Evolutionary conservation across 2,797 vertebrate species (phyloP).

Genomic region (Chelonia mydas): DNA sequence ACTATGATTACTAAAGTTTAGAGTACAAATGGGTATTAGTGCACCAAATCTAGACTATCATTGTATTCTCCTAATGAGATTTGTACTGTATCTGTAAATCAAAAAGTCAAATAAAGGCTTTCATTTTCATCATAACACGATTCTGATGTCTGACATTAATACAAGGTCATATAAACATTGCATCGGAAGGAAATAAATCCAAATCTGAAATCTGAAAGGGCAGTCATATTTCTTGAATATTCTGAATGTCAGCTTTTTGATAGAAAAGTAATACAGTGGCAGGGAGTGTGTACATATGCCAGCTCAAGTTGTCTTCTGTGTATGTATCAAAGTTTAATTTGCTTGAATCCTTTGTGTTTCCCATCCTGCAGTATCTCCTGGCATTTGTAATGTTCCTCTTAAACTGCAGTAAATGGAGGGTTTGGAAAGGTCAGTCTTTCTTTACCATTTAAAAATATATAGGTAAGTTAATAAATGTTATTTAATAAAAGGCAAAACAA

Average conservation of each 20-base stretch:
- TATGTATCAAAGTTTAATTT: constrained; percentile 77
- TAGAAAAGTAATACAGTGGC: constrained; percentile 76
- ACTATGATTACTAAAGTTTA: background rate
- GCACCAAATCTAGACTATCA: background rate
- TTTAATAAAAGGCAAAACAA: constrained; percentile 68
- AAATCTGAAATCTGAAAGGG: constrained; percentile 81
- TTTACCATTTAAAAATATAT: constrained; percentile 65
- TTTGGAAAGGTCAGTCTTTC: constrained; percentile 80
- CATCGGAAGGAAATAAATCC: constrained; percentile 75
- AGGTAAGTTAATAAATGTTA: constrained; percentile 68
- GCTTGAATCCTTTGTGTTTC: constrained; percentile 74
- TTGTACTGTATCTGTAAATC: constrained; percentile 52
- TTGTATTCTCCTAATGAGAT: constrained; percentile 59
- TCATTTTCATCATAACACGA: constrained; percentile 73
- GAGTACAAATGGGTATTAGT: background rate
- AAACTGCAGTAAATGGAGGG: constrained; percentile 67
- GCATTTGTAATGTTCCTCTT: constrained; percentile 78
- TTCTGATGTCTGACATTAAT: constrained; percentile 74
- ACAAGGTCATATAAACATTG: constrained; percentile 76
- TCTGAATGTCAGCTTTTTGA: constrained; percentile 83
- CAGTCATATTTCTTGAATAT: constrained; percentile 80
- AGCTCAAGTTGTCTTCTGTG: constrained; percentile 56
- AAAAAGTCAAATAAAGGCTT: constrained; percentile 76
- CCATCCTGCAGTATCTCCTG: constrained; percentile 53
- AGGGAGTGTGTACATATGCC: constrained; percentile 36